Evolutionary conservation across 2,888 invertebrate genomes (phyloP).

Genomic region (Hemistola chrysoprasaria): DNA sequence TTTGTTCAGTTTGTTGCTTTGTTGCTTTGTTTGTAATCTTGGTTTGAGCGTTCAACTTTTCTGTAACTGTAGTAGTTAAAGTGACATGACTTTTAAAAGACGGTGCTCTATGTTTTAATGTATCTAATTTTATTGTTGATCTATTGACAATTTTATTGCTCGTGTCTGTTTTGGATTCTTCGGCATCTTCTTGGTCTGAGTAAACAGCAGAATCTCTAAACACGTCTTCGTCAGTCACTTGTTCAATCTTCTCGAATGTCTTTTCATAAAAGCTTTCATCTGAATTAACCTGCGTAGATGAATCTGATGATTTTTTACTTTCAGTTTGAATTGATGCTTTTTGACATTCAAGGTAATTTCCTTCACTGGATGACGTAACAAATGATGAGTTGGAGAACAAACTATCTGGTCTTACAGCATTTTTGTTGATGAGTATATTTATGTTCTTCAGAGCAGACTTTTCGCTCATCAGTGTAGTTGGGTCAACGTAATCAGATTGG

Average conservation of each 20-base stretch:
- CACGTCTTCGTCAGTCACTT: conserved; percentile 84
- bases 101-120: conserved; percentile 52
- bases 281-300: conserved; percentile 49
- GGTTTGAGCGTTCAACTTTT: conserved; percentile 45
- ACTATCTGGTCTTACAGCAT: conserved; percentile 74
- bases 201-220: conserved; percentile 93
- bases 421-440: conserved; percentile 85
- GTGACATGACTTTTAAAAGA: conserved; percentile 56
- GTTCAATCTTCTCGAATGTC: conserved; percentile 88
- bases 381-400: conserved; percentile 82
- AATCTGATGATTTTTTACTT: conserved; percentile 30
- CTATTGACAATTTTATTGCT: conserved; percentile 43
- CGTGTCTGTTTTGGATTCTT: conserved; percentile 48
- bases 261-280: conserved; percentile 89
- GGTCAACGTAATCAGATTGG: conserved; percentile 92
- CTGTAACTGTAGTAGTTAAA: conserved; percentile 42
- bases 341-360: conserved; percentile 63
- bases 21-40: conserved; percentile 35
- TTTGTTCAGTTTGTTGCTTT: conserved; percentile 16
- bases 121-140: conserved; percentile 53
- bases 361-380: conserved; percentile 80
- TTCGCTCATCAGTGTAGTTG: conserved; percentile 84
- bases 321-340: conserved; percentile 30
- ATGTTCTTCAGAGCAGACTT: conserved; percentile 73
- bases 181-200: conserved; percentile 86